A percentile compares a stretch with the other conserved stretches of the same genome.
Conservation (phyloP, 2,888 invertebrate genomes). For the Scaeva pyrastri region DNA sequence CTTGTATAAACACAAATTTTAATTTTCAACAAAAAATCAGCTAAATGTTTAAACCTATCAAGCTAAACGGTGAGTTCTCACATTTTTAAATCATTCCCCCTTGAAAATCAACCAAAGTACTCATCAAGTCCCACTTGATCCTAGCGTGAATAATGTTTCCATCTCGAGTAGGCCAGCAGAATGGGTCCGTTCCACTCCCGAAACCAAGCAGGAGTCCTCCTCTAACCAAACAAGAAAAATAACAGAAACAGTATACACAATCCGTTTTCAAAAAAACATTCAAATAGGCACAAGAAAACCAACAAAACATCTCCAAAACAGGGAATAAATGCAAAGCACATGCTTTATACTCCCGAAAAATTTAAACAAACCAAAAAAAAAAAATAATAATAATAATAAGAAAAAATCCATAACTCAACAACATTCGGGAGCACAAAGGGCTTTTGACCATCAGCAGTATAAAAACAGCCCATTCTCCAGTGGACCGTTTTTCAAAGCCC, state of each 20-base stretch:
- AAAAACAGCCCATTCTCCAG: constrained; percentile 56
- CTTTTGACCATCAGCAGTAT: constrained; percentile 71
- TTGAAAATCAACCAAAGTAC: constrained; percentile 48
- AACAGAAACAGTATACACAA: constrained; percentile 22
- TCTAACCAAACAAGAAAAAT: constrained; percentile 39
- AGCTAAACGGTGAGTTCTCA: constrained; percentile 13
- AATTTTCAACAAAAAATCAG: not conserved
- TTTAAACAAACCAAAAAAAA: not conserved
- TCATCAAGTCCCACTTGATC: constrained; percentile 69
- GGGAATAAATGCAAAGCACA: constrained; percentile 45
- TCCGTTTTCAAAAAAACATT: constrained; percentile 22
- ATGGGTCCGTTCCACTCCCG: constrained; percentile 28
- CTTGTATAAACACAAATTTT: no score
- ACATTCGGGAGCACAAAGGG: constrained; percentile 48
- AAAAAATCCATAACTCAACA: constrained; percentile 68
- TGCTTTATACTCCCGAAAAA: constrained; percentile 14
- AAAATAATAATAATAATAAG: not conserved
- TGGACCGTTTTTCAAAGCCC: constrained; percentile 71
- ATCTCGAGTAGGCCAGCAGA: constrained; percentile 61
- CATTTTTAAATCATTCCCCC: constrained; percentile 25
- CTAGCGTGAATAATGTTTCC: constrained; percentile 74
- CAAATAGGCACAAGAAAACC: constrained; percentile 35
- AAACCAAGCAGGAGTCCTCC: constrained; percentile 24
- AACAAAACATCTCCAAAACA: constrained; percentile 45
- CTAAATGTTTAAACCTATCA: constrained; percentile 17